Conservation (phyloP, 2,797 vertebrate genomes). For the Gila robusta region DNA sequence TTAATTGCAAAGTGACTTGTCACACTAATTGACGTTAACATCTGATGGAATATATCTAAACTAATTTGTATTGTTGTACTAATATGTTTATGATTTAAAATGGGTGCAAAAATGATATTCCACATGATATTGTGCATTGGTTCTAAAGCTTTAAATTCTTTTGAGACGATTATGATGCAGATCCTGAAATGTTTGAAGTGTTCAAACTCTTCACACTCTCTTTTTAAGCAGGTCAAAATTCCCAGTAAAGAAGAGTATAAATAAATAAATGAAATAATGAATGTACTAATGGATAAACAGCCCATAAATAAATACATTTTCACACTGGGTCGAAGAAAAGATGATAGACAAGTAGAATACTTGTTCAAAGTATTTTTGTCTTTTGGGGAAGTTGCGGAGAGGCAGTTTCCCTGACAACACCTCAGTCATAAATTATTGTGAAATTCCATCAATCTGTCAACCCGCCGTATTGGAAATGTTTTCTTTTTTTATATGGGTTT, state of each 20-base stretch:
- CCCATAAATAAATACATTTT: background rate
- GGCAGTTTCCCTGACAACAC: slow-evolving; percentile 29
- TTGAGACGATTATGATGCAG: slow-evolving; percentile 17
- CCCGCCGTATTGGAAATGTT: slow-evolving; percentile 24
- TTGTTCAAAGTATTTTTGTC: slow-evolving; percentile 25
- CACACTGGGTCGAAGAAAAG: background rate
- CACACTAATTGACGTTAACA: slow-evolving; percentile 70
- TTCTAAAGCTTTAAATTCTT: background rate
- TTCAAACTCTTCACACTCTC: background rate
- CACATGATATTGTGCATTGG: background rate
- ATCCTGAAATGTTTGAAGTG: background rate
- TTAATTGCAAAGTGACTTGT: slow-evolving; percentile 80
- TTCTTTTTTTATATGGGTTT: background rate
- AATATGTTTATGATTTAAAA: background rate
- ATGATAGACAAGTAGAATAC: slow-evolving; percentile 2
- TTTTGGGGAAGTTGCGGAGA: slow-evolving; percentile 3
- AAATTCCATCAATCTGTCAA: slow-evolving; percentile 24
- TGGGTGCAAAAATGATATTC: background rate
- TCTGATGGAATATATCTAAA: slow-evolving; percentile 66
- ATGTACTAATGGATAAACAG: slow-evolving; percentile 27
- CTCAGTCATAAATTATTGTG: slow-evolving; percentile 26
- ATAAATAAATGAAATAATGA: background rate
- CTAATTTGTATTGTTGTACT: background rate
- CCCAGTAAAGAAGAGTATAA: slow-evolving; percentile 9
- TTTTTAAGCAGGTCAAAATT: background rate